phyloP scores from a whole-genome alignment of 2,797 vertebrate species.

The Artibeus lituratus region DNA sequence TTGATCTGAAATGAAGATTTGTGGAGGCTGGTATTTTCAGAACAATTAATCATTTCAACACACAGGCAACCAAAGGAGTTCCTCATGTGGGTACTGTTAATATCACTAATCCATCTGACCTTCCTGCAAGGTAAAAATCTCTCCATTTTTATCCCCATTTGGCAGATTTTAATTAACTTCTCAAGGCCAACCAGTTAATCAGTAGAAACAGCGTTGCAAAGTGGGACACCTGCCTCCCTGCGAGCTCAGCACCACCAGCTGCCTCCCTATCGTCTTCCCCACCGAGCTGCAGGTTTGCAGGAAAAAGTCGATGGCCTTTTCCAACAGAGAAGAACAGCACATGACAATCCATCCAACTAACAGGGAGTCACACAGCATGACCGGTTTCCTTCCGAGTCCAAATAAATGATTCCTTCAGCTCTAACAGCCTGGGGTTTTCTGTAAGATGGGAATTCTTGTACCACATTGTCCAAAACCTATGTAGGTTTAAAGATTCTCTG shows the following conservation, averaged over 20 bases:
- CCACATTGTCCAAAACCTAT: conserved; percentile 39
- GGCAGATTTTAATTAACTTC: conserved; percentile 78
- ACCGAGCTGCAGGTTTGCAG: neutral
- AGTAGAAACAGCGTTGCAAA: conserved; percentile 65
- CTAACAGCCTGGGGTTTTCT: conserved; percentile 7
- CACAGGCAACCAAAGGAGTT: conserved; percentile 48
- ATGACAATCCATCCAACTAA: conserved; percentile 27
- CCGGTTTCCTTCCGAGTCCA: neutral
- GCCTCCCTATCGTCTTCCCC: neutral
- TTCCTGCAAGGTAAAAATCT: conserved; percentile 73
- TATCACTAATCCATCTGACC: conserved; percentile 73
- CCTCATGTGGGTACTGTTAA: conserved; percentile 66
- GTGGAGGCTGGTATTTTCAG: conserved; percentile 10
- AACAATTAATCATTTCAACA: conserved; percentile 69
- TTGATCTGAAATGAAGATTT: conserved; percentile 42
- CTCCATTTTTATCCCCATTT: conserved; percentile 76
- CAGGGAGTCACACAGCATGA: neutral
- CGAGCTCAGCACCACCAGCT: neutral
- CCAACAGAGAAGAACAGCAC: neutral
- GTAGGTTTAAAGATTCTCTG: conserved; percentile 65
- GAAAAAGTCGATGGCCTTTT: neutral
- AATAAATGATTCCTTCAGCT: conserved; percentile 38
- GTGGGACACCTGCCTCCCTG: conserved; percentile 54
- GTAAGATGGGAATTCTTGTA: conserved; percentile 28
- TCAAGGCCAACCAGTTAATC: conserved; percentile 72